A percentile compares a stretch with the other conserved stretches of the same genome.
Conservation (phyloP, 2,888 invertebrate genomes). For the Dusona sp. region DNA sequence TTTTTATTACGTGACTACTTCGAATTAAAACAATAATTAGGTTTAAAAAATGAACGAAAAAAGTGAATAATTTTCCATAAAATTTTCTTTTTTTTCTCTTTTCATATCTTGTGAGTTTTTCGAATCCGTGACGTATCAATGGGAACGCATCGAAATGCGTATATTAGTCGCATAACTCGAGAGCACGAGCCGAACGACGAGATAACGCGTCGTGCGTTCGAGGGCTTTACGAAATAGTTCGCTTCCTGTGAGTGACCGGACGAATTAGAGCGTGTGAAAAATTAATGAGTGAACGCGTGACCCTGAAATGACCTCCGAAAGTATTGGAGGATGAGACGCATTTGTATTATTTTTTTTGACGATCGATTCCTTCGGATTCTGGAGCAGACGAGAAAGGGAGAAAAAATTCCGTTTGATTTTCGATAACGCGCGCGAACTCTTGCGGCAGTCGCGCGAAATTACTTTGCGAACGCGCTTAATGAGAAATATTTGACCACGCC, state of each 20-base stretch:
- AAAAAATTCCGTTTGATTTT: not conserved
- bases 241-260: slow-evolving; percentile 70
- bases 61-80: not conserved
- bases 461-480: slow-evolving; percentile 4
- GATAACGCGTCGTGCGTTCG: slow-evolving; percentile 61
- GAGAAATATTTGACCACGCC: slow-evolving; percentile 57
- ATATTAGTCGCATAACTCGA: slow-evolving; percentile 41
- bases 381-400: slow-evolving; percentile 3
- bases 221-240: slow-evolving; percentile 72
- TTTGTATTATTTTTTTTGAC: not conserved
- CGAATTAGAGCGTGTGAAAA: slow-evolving; percentile 74
- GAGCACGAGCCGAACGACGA: slow-evolving; percentile 59
- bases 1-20: not conserved
- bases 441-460: not conserved
- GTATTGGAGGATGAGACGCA: slow-evolving; percentile 65
- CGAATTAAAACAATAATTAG: not conserved
- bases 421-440: slow-evolving; percentile 12
- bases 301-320: slow-evolving; percentile 64
- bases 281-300: slow-evolving; percentile 63
- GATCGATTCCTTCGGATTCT: not conserved
- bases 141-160: slow-evolving; percentile 41
- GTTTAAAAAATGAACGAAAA: not conserved
- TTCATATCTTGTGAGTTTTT: not conserved
- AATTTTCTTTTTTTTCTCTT: not conserved
- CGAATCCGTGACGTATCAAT: not conserved